phyloP scores from a whole-genome alignment of 2,113 vertebrate species.

The Campylomormyrus tamandua region DNA sequence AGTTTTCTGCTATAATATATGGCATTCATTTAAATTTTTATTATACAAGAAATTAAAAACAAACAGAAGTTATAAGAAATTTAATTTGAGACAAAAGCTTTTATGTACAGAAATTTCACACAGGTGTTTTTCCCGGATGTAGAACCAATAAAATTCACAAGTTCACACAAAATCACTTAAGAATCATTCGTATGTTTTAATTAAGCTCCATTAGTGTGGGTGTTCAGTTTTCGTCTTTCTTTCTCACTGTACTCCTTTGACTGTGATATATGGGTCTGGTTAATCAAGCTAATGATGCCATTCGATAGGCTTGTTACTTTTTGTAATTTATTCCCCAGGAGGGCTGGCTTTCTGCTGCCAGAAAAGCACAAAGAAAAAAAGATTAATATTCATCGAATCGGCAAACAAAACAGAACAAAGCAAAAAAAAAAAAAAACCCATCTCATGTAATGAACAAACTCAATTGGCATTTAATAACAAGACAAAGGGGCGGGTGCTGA shows the following conservation, averaged over 20 bases:
- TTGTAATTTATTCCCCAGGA: slow-evolving; percentile 35
- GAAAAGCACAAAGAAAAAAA: slow-evolving; percentile 29
- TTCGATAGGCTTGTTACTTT: slow-evolving; percentile 39
- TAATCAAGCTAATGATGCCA: slow-evolving; percentile 51
- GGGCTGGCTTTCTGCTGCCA: slow-evolving; percentile 25
- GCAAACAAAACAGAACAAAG: slow-evolving; percentile 33
- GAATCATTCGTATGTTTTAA: slow-evolving; percentile 46
- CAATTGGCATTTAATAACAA: slow-evolving; percentile 30
- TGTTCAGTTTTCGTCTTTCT: slow-evolving; percentile 5
- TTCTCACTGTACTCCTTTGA: slow-evolving; percentile 31
- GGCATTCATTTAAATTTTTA: not conserved
- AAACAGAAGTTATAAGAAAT: not conserved
- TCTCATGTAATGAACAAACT: slow-evolving; percentile 47
- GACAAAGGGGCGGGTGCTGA: not conserved
- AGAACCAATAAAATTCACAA: not conserved
- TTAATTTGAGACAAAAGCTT: not conserved
- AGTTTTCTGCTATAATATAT: not conserved
- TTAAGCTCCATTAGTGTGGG: slow-evolving; percentile 43
- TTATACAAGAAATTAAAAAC: not conserved
- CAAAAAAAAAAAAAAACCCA: slow-evolving; percentile 13
- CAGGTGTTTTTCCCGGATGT: not conserved
- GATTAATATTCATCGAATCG: slow-evolving; percentile 35
- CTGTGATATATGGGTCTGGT: slow-evolving; percentile 46
- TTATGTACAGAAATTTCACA: not conserved
- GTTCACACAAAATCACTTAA: slow-evolving; percentile 10